phyloP scores from a whole-genome alignment of 2,113 vertebrate species.

The Amia ocellicauda region DNA sequence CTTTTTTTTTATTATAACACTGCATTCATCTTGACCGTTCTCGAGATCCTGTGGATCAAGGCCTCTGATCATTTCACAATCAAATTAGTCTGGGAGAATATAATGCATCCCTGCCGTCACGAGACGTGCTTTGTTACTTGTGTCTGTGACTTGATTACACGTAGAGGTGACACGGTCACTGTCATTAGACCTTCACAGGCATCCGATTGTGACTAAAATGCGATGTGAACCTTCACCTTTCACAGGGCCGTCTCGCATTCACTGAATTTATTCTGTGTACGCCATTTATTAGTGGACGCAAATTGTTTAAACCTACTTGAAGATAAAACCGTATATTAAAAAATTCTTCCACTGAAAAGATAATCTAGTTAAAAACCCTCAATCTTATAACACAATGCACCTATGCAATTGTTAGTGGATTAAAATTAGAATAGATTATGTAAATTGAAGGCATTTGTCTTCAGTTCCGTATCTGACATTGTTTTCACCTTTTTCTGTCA shows the following conservation, averaged over 20 bases:
- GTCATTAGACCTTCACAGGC: constrained; percentile 62
- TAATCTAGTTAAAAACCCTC: too few relatives aligned
- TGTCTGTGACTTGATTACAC: constrained; percentile 11
- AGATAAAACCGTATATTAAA: constrained; percentile 19
- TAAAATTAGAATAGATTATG: too few relatives aligned
- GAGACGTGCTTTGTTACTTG: background rate
- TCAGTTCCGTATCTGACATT: too few relatives aligned
- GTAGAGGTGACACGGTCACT: constrained; percentile 54
- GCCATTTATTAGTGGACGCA: constrained; percentile 52
- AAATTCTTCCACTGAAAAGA: too few relatives aligned
- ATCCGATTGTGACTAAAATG: constrained; percentile 52
- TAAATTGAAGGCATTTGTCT: too few relatives aligned
- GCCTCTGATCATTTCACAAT: constrained; percentile 14
- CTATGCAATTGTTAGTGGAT: too few relatives aligned
- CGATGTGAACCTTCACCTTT: constrained; percentile 61
- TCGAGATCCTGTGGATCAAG: background rate
- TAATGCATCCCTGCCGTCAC: background rate
- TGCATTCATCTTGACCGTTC: constrained; percentile 50
- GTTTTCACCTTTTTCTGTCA: too few relatives aligned
- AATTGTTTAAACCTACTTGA: too few relatives aligned
- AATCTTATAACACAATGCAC: too few relatives aligned
- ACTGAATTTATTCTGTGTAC: constrained; percentile 63
- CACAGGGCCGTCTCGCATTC: constrained; percentile 59
- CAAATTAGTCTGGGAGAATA: constrained; percentile 7
- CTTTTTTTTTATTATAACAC: constrained; percentile 36